phyloP scores from a whole-genome alignment of 1,140 invertebrate genomes.

The Cydia fagiglandana region DNA sequence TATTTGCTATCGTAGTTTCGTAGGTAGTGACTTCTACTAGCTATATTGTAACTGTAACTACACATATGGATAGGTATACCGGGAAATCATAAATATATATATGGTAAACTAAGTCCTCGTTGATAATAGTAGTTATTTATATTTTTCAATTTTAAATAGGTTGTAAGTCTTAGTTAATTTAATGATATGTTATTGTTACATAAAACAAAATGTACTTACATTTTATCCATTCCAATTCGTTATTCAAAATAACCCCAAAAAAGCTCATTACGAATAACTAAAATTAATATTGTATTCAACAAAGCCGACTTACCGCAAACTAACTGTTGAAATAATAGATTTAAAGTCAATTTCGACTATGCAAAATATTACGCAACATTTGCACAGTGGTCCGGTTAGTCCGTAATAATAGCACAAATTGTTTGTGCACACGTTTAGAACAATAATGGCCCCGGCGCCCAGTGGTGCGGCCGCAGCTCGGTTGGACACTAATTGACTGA shows the following conservation, averaged over 20 bases:
- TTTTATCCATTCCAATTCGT: not conserved
- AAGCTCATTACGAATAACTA: not conserved
- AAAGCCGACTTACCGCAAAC: slow-evolving; percentile 4
- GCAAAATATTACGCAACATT: slow-evolving; percentile 42
- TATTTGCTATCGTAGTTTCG: not conserved
- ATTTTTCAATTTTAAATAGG: too few relatives aligned
- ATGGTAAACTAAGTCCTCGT: too few relatives aligned
- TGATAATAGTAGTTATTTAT: too few relatives aligned
- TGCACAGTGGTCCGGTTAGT: slow-evolving; percentile 42
- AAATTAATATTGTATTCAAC: slow-evolving; percentile 2
- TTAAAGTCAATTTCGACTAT: slow-evolving; percentile 28
- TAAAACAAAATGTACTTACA: not conserved
- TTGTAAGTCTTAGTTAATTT: too few relatives aligned
- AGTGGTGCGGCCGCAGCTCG: slow-evolving; percentile 1
- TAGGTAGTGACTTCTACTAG: too few relatives aligned
- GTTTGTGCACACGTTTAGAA: slow-evolving; percentile 47
- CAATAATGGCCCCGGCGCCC: slow-evolving; percentile 27
- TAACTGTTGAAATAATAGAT: slow-evolving; percentile 9
- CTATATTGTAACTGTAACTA: too few relatives aligned
- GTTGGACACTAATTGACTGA: slow-evolving; percentile 24
- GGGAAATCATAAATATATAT: too few relatives aligned
- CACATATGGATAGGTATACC: too few relatives aligned
- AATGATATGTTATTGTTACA: too few relatives aligned
- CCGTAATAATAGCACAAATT: slow-evolving; percentile 61
- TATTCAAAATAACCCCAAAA: not conserved